Base-by-base conservation (phyloP, 2,113 vertebrate species). In the Eulacestoma nigropectus region DNA sequence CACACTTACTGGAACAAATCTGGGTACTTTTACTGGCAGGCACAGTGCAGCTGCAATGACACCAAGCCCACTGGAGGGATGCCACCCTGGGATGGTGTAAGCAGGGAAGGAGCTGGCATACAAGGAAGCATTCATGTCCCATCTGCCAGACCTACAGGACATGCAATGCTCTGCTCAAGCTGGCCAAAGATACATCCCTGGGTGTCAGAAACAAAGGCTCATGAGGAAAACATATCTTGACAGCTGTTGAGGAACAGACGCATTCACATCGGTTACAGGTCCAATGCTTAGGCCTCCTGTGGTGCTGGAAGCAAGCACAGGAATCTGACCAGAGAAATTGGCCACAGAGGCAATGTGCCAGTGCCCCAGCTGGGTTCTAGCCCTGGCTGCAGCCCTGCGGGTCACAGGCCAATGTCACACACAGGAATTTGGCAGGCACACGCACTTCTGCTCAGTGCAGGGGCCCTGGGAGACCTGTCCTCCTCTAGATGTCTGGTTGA, bases 71-170 rank as follows among this genome's bases (percentile, higher is more conserved):
- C 42, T 46, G 29, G 39, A 75, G 92, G n/a, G 30, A 79, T 32
- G 8, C 2, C 15, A 67, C 7, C 2, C 9, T 0, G 1, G 6
- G 11, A 75, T 2, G 0, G 26, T 16, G 8, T 22, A 73, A 93
- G 37, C 63, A 57, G 32, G 14, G 37, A 70, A 70, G 0, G 13
- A 93, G 16, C 26, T 89, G 26, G 17, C 4, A 2, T 7, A 5
- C n/a, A 77, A 93, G 30, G 35, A 55, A 72, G 21, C 30, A 72
- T 30, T 65, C 35, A n/a, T 5, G 3, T 39, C 47, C 27, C 5
- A 3, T 47, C 27, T 95, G 30, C 30, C 62, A 83, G 18, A 92
- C 7, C 26, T 63, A 37, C 9, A 67, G 39, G 12, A 78, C 37
- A n/a, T 1, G 6, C 29, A 80, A 22, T 13, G 11, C 37, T 62